Evolutionary conservation across 2,888 invertebrate species (phyloP), one percentile per base, ranked within the genome.

Genomic region (Dolomedes plantarius): DNA sequence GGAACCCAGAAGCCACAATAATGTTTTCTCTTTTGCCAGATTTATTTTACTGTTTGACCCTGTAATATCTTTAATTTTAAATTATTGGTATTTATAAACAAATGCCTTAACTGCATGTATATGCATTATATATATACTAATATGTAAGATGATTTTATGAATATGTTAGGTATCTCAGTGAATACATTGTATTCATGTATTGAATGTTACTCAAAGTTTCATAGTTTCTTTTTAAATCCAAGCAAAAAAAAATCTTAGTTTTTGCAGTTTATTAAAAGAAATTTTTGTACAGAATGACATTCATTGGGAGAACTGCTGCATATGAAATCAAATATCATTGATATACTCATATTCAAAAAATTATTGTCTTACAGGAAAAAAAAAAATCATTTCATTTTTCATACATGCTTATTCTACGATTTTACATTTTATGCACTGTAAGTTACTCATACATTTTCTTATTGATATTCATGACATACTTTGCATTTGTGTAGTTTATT

Each of bases 1-100:
- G 97, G 96, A 32, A 46, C 78, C 6, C 67, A 67, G 32, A 67
- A 67, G 23, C 67, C 67, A n/a, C 67, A 67, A 36, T 67, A 67
- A 32, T 32, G 23, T n/a, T 27, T 62, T 13, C 9, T 5, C 23
- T 23, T 56, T 2, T 6, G 2, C 7, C 23, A 5, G 19, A 23
- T 56, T 56, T 56, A 6, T 23, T 23, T 56, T 56, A 16, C 3
- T 23, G 23, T 56, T 23, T 56, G 19, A 56, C 23, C 19, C 56
- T 23, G 23, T 56, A 1, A 56, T 23, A 56, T 5, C 2, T 36
- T 36, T 36, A 7, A 36, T 36, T 23, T 5, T 56, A 23, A 56
- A 16, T 56, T 56, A 23, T 56, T 56, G 56, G 23, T 56, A 56
- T 56, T 46, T 46, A 56, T 56, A 56, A 56, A 19, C 9, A 16